Percentiles rank a stretch among this genome's conserved stretches.
Conservation (phyloP, 2,797 vertebrate species). For the Zenarchopterus dispar region DNA sequence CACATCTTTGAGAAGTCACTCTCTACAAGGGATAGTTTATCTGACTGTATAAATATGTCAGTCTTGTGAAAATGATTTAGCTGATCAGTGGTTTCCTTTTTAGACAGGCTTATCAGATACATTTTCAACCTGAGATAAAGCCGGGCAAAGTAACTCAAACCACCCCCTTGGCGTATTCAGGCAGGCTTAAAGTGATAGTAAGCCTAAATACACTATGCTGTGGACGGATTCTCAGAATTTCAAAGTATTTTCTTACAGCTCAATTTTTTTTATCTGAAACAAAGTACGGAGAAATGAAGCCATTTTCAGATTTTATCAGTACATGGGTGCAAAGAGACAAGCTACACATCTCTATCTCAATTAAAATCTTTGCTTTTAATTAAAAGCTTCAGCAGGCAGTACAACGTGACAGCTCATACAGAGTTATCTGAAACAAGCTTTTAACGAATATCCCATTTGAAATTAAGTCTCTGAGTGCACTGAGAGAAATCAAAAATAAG, state of each 20-base stretch:
- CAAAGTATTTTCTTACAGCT: neutral
- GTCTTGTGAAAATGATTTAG: neutral
- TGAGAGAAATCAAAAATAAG: neutral
- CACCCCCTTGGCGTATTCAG: neutral
- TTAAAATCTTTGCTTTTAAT: slow-evolving; percentile 46
- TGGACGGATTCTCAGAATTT: neutral
- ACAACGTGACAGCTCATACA: slow-evolving; percentile 16
- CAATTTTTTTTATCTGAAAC: slow-evolving; percentile 12
- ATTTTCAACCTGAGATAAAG: neutral
- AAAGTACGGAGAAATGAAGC: neutral
- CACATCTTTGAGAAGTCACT: slow-evolving; percentile 7
- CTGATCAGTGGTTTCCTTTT: neutral
- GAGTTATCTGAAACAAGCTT: slow-evolving; percentile 27
- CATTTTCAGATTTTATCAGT: slow-evolving; percentile 13
- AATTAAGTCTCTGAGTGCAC: neutral
- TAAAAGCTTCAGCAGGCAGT: slow-evolving; percentile 25
- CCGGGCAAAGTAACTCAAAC: neutral
- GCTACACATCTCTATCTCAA: slow-evolving; percentile 20
- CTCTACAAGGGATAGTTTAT: too few relatives aligned
- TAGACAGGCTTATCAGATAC: too few relatives aligned
- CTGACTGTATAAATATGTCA: neutral
- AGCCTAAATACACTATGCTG: too few relatives aligned
- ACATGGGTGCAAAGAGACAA: slow-evolving; percentile 3
- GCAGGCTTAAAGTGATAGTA: neutral
- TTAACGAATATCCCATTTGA: slow-evolving; percentile 33